Evolutionary conservation across 2,888 invertebrate species (phyloP).

Genomic region (Lottia gigantea): DNA sequence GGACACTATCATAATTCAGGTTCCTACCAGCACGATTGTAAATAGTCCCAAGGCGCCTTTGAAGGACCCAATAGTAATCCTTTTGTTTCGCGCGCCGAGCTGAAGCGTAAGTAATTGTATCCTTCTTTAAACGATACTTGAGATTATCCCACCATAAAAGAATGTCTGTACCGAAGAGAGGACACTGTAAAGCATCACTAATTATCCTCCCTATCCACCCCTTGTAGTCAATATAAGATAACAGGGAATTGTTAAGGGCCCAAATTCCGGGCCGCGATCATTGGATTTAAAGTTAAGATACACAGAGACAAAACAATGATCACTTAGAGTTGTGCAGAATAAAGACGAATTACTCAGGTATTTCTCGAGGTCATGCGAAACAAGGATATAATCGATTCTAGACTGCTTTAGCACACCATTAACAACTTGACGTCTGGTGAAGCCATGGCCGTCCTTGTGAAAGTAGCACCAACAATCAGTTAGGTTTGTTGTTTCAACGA

Average conservation of each 20-base stretch:
- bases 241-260: neutral
- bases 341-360: neutral
- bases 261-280: neutral
- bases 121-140: neutral
- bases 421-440: conserved; percentile 1
- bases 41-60: neutral
- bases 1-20: neutral
- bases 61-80: neutral
- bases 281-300: neutral
- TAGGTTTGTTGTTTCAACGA: neutral
- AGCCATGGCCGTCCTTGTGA: neutral
- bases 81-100: neutral
- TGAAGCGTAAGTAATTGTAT: neutral
- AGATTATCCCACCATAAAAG: neutral
- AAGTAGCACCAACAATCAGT: neutral
- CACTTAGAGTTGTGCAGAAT: neutral
- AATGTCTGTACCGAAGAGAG: neutral
- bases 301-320: neutral
- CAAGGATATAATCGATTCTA: neutral
- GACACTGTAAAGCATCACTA: neutral
- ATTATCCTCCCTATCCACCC: neutral
- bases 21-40: neutral
- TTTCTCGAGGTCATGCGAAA: neutral
- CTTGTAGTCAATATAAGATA: neutral
- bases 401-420: neutral